Evolutionary conservation across 2,797 vertebrate genomes (phyloP).

Genomic region (Buphagus erythrorhynchus): DNA sequence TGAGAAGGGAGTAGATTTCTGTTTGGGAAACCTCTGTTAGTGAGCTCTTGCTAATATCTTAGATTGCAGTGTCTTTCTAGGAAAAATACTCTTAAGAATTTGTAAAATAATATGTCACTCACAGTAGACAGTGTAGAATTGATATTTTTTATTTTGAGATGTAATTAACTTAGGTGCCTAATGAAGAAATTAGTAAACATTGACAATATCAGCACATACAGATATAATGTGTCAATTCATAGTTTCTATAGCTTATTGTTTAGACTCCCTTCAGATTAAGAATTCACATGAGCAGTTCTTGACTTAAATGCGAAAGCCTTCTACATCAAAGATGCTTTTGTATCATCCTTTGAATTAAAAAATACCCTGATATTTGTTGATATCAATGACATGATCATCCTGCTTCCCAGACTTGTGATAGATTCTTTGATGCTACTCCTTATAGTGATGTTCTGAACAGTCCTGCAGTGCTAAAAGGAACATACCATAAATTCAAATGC

Average conservation of each 20-base stretch:
- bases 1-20: not conserved
- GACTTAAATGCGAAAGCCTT: not conserved
- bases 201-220: not conserved
- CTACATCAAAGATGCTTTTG: not conserved
- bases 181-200: not conserved
- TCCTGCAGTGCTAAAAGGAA: not conserved
- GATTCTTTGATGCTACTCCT: not conserved
- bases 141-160: not conserved
- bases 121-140: not conserved
- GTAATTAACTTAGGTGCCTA: not conserved
- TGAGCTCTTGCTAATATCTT: not conserved
- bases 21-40: not conserved
- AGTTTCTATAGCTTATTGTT: not conserved
- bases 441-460: not conserved
- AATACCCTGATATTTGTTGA: not conserved
- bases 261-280: not conserved
- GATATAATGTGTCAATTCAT: not conserved
- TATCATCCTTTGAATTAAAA: not conserved
- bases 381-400: not conserved
- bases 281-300: not conserved
- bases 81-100: not conserved
- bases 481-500: not conserved
- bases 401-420: not conserved
- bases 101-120: not conserved
- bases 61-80: not conserved